phyloP scores from a whole-genome alignment of 92 coral and sea anemone species.

The Palythoa caribaeorum region DNA sequence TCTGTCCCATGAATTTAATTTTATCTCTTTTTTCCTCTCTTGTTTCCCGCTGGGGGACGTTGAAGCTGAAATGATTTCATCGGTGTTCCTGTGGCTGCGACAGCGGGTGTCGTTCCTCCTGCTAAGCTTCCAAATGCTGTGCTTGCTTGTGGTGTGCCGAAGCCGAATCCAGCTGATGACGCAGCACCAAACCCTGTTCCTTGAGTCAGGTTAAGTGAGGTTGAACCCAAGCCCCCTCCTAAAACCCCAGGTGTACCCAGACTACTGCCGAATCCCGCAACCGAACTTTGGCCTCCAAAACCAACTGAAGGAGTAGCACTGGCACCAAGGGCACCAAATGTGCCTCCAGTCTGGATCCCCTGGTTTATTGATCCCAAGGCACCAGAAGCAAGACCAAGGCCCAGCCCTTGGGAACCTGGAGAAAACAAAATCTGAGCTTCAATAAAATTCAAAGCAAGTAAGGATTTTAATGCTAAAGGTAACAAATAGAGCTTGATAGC shows the following conservation, averaged over 20 bases:
- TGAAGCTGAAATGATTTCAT: constrained; percentile 86
- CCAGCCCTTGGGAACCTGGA: constrained; percentile 26
- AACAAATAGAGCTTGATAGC: too few relatives aligned
- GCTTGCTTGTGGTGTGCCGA: constrained; percentile 72
- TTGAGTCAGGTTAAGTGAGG: constrained; percentile 46
- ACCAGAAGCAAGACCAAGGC: constrained; percentile 38
- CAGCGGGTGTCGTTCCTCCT: constrained; percentile 38
- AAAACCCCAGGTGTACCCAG: constrained; percentile 46
- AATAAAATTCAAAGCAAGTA: not conserved
- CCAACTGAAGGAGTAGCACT: constrained; percentile 39
- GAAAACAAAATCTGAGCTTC: not conserved
- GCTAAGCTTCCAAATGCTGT: constrained; percentile 67
- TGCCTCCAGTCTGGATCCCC: constrained; percentile 48
- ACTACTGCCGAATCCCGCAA: constrained; percentile 29
- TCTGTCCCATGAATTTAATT: not conserved
- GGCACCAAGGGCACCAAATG: constrained; percentile 67
- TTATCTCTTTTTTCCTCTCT: constrained; percentile 90
- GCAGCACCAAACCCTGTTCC: constrained; percentile 67
- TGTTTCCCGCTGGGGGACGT: constrained; percentile 92
- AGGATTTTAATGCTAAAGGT: not conserved
- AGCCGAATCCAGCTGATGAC: constrained; percentile 64
- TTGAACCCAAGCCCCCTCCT: constrained; percentile 76
- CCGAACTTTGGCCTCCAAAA: constrained; percentile 31
- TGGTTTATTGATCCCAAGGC: constrained; percentile 18
- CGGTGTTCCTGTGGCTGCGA: constrained; percentile 70